These are phyloP conservation scores for Eupithecia subumbrata DNA, from an alignment of 2,888 invertebrate genomes.

Conservation along the genomic window DNA sequence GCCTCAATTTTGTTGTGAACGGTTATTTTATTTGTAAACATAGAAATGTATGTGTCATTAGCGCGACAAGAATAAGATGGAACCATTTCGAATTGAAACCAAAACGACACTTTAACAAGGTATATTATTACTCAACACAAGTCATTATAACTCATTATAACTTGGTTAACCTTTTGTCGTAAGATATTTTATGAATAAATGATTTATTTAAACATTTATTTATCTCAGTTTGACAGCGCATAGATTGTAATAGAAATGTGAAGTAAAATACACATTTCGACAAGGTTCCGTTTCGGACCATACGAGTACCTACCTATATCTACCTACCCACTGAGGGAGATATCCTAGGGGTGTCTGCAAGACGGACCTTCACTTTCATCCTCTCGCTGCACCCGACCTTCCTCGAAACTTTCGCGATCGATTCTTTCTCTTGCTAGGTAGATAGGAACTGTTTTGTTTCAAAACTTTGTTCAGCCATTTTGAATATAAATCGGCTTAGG, in stretches of 20 bases:
- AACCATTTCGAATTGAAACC: not conserved
- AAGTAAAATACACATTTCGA: not conserved
- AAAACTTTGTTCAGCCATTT: slow-evolving; percentile 22
- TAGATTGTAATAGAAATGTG: not conserved
- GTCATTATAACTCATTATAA: not conserved
- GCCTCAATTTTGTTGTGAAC: not conserved
- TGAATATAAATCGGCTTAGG: slow-evolving; percentile 43
- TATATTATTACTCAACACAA: not conserved
- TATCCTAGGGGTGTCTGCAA: slow-evolving; percentile 42
- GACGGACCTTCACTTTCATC: slow-evolving; percentile 71
- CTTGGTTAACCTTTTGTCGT: not conserved
- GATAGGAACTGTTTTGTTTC: slow-evolving; percentile 22
- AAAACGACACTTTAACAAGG: not conserved
- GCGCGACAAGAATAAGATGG: not conserved
- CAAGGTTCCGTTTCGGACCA: too few species aligned
- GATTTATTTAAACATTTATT: not conserved
- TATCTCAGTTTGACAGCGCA: not conserved
- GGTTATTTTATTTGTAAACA: not conserved
- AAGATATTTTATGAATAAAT: not conserved
- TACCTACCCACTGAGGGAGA: not conserved
- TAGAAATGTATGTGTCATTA: not conserved
- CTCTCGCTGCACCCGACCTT: slow-evolving; percentile 61
- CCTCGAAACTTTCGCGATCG: slow-evolving; percentile 63
- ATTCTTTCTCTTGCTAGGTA: slow-evolving; percentile 48
- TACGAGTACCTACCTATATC: too few species aligned